Conservation (phyloP, 2,797 vertebrate species). For the Enteromius argenteus region DNA sequence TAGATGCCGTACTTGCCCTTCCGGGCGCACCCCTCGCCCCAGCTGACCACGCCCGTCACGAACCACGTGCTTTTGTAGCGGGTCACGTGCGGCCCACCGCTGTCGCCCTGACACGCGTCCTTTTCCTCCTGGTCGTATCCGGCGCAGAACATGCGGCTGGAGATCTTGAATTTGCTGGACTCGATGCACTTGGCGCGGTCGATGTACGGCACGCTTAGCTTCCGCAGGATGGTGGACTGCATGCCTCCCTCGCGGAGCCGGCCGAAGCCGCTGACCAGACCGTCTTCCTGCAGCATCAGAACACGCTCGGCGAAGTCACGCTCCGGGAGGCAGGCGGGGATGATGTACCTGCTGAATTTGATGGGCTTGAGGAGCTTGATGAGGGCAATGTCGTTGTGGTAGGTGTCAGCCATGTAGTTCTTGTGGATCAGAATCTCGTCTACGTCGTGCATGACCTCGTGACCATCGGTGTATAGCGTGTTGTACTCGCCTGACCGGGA, state of each 20-base stretch:
- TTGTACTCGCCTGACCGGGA: slow-evolving; percentile 83
- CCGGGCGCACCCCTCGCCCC: slow-evolving; percentile 94
- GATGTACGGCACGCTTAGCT: slow-evolving; percentile 85
- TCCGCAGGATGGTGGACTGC: slow-evolving; percentile 79
- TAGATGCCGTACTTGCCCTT: slow-evolving; percentile 92
- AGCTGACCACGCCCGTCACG: slow-evolving; percentile 92
- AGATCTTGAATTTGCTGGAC: slow-evolving; percentile 83
- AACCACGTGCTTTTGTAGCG: slow-evolving; percentile 83
- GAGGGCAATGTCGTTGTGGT: slow-evolving; percentile 91
- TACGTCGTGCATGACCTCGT: slow-evolving; percentile 73
- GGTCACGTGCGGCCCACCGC: slow-evolving; percentile 93
- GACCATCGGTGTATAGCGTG: slow-evolving; percentile 68
- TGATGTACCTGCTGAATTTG: slow-evolving; percentile 77
- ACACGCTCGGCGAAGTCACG: slow-evolving; percentile 87
- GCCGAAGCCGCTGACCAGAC: slow-evolving; percentile 90
- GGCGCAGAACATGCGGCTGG: slow-evolving; percentile 91
- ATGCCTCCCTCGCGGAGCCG: slow-evolving; percentile 80
- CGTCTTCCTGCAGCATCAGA: slow-evolving; percentile 81
- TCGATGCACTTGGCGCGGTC: slow-evolving; percentile 83
- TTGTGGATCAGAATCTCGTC: slow-evolving; percentile 79
- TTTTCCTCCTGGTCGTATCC: slow-evolving; percentile 81
- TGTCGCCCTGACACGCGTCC: slow-evolving; percentile 94
- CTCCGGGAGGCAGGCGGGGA: slow-evolving; percentile 89
- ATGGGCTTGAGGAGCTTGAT: slow-evolving; percentile 84
- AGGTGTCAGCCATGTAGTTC: slow-evolving; percentile 78